These are phyloP conservation scores for Lissocephala sabroskyi DNA, from an alignment of 2,888 invertebrate species.

Conservation along the genomic window DNA sequence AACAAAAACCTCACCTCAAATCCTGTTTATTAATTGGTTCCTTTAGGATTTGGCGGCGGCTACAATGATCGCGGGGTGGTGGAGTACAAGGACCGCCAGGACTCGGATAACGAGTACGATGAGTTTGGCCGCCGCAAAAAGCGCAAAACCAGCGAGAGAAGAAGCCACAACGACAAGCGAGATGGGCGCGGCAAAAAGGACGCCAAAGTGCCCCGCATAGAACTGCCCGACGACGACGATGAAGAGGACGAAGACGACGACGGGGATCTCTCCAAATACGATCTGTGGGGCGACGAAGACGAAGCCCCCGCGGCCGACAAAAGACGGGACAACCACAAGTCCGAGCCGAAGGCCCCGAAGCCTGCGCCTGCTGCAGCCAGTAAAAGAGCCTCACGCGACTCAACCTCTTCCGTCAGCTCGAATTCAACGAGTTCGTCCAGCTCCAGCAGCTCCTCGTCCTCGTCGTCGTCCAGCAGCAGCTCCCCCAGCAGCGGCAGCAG, in stretches of 20 bases:
- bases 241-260: conserved; percentile 76
- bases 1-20: not conserved
- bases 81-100: conserved; percentile 92
- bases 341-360: conserved; percentile 19
- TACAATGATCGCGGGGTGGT: conserved; percentile 97
- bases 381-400: conserved; percentile 39
- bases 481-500: conserved; percentile 19
- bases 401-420: conserved; percentile 60
- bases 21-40: not conserved
- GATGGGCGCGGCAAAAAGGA: conserved; percentile 53
- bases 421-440: conserved; percentile 56
- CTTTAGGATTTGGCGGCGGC: conserved; percentile 84
- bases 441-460: conserved; percentile 38
- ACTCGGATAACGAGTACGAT: conserved; percentile 96
- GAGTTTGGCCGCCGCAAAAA: conserved; percentile 86
- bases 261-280: conserved; percentile 85
- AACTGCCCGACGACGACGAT: conserved; percentile 57
- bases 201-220: conserved; percentile 28
- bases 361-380: conserved; percentile 25
- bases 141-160: conserved; percentile 38
- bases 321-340: conserved; percentile 6
- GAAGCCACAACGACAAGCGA: conserved; percentile 1
- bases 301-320: conserved; percentile 57
- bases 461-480: conserved; percentile 44
- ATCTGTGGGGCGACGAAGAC: conserved; percentile 81